Evolutionary conservation across 2,113 vertebrate species (phyloP), one percentile per base, ranked within the genome.

Genomic region (Nothocercus julius): DNA sequence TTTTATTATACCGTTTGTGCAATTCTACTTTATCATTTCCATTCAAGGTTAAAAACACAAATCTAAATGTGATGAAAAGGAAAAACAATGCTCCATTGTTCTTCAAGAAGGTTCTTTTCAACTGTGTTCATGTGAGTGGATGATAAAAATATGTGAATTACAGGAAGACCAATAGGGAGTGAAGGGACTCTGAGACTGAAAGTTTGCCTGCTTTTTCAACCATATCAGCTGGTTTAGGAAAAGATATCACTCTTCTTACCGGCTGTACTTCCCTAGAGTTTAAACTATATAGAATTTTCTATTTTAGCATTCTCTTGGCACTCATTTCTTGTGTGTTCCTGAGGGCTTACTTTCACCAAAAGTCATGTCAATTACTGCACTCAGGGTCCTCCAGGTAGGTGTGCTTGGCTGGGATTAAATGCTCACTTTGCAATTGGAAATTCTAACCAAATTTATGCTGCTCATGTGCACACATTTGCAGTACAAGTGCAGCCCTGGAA

Each of bases 161-260:
- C 38, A 93, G 81, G 13, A 85, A 24, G 11, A 90, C 10, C 62
- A 44, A 53, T 16, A 84, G 90, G 66, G 89, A 83, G 62, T 80
- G 67, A 85, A 92, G 45, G 59, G 68, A 85, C 64, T 83, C 79
- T 88, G 82, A 81, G 85, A 88, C 88, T 83, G 36, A 82, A 92
- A 78, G 9, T 83, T 90, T 82, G 40, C 54, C 82, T 92, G 64
- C 49, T 88, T 94, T 95, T 94, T 85, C 92, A 93, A 92, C 54
- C 36, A 4, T 81, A 77, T 85, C 68, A 47, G 12, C 78, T 81
- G n/a, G 40, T 70, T 96, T 92, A 93, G 95, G 88, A 88, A 92
- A 94, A 88, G 59, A 74, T 83, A 93, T 72, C 88, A 78, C 56
- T 85, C 76, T 92, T 95, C 30, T 79, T 70, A 81, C 64, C 72